phyloP scores from a whole-genome alignment of 1,140 invertebrate species.

The Vollenhovia emeryi region DNA sequence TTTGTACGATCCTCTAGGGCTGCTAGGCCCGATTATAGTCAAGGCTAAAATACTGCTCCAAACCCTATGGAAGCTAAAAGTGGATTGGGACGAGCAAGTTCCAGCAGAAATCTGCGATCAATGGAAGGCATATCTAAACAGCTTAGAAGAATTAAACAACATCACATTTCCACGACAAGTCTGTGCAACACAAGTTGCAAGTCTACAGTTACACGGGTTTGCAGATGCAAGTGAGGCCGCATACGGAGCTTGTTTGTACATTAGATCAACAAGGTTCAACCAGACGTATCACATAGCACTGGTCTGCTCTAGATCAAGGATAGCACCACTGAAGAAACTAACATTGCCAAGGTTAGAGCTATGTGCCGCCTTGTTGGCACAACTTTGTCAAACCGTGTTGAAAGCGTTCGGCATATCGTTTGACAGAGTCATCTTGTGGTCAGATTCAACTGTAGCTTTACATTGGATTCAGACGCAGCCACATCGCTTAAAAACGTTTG shows the following conservation, averaged over 20 bases:
- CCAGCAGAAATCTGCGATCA: not conserved
- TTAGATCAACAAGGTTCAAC: not conserved
- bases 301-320: not conserved
- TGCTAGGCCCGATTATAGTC: not conserved
- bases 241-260: slow-evolving; percentile 19
- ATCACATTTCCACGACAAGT: not conserved
- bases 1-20: not conserved
- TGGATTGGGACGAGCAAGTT: not conserved
- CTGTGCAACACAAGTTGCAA: not conserved
- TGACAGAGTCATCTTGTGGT: not conserved
- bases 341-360: not conserved
- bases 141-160: not conserved
- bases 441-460: not conserved
- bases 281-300: not conserved
- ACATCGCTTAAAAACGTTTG: slow-evolving; percentile 23
- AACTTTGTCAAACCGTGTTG: not conserved
- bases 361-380: not conserved
- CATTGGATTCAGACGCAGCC: not conserved
- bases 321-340: not conserved
- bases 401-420: not conserved
- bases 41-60: not conserved
- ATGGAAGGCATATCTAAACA: not conserved
- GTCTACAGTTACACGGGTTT: not conserved
- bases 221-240: not conserved
- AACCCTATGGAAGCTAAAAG: not conserved